Evolutionary conservation across 2,113 vertebrate species (phyloP), one percentile per base, ranked within the genome.

Genomic region (Rhinolophus ferrumequinum): DNA sequence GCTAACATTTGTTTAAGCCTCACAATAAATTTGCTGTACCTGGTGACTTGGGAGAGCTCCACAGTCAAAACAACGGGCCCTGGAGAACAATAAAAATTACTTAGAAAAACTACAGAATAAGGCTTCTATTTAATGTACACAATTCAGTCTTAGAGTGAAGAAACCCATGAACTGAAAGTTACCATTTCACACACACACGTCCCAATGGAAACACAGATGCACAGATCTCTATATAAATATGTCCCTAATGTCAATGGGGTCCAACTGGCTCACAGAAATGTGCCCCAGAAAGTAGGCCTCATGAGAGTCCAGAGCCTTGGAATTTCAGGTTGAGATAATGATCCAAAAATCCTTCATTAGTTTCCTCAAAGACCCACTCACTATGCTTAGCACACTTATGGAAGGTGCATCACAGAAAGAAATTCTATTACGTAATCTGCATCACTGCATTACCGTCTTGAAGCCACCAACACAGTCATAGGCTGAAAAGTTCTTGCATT

Each of bases 121-220:
- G 41, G 24, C 6, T 85, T 19, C 38, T 95, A 21, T 60, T 94
- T 60, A 77, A 88, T 92, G 94, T 85, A 69, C 15, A 75, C 35
- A 86, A 52, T 84, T 88, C 13, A 66, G 21, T 95, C 26, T 94
- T 44, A 69, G 15, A 54, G 24, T n/a, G 26, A 95, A 96, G 50
- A 95, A 73, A 73, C 54, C 9, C 21, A 38, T 62, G 41, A 90
- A 73, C 4, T 58, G 82, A 67, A 88, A 84, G 44, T 89, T 69
- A 66, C 18, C 18, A 86, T 77, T 85, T 93, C 41, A 81, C 16
- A 77, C 6, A 67, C 8, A 12, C 19, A 60, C 33, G 52, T 44
- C 19, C 18, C 35, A 58, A 0, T n/a, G 38, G 58, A 56, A 82
- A 77, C 26, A 90, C 24, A 47, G 21, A 50, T 9, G 12, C 24